These are phyloP conservation scores for Chelonia mydas DNA, from an alignment of 2,797 vertebrate species.

Conservation along the genomic window DNA sequence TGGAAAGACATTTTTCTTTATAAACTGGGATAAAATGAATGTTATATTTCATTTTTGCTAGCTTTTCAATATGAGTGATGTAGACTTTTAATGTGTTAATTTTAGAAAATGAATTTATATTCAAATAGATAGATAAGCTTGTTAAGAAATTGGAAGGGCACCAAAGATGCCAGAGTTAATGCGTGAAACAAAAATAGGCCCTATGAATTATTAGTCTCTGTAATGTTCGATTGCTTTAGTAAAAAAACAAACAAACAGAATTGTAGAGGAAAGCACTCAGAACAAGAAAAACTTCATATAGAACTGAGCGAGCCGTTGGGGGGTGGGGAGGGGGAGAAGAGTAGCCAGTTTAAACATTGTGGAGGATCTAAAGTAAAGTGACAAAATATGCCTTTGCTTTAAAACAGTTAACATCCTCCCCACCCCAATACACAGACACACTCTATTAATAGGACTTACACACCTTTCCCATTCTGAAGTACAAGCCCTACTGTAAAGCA, in stretches of 20 bases:
- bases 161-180: slow-evolving; percentile 11
- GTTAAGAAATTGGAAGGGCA: slow-evolving; percentile 54
- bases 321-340: neutral
- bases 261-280: neutral
- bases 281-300: neutral
- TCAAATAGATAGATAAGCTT: slow-evolving; percentile 49
- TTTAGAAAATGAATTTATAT: slow-evolving; percentile 63
- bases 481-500: neutral
- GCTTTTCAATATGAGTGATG: slow-evolving; percentile 69
- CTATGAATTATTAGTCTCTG: slow-evolving; percentile 12
- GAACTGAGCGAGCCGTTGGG: neutral
- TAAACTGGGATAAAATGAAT: slow-evolving; percentile 50
- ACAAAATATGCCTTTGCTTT: neutral
- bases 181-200: neutral
- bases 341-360: neutral
- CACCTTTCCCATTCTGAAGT: neutral
- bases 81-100: slow-evolving; percentile 63
- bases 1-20: slow-evolving; percentile 50
- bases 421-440: too few relatives aligned
- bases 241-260: neutral
- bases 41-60: slow-evolving; percentile 70
- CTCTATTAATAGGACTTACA: neutral
- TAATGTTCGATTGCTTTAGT: slow-evolving; percentile 1
- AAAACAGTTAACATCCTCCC: neutral
- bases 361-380: neutral